These are phyloP conservation scores for Anser brachyrhynchus DNA, from an alignment of 2,113 vertebrate genomes.

Conservation along the genomic window DNA sequence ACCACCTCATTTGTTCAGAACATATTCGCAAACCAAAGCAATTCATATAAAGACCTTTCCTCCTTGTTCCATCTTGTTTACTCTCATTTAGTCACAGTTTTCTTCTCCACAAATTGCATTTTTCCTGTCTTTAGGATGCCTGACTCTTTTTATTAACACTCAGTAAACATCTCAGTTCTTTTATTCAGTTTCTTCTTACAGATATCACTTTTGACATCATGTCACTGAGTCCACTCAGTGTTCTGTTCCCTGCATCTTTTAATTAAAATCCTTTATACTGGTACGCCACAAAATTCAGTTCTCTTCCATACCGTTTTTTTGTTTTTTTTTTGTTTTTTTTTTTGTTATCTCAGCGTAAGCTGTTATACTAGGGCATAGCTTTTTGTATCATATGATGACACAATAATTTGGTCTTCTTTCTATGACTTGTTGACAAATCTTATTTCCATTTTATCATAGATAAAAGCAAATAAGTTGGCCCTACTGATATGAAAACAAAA, in stretches of 20 bases:
- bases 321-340: conserved; percentile 34
- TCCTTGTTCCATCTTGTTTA: conserved; percentile 14
- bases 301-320: conserved; percentile 24
- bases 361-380: conserved; percentile 38
- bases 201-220: not conserved
- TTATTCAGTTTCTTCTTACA: not conserved
- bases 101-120: not conserved
- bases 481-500: conserved; percentile 64
- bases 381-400: conserved; percentile 56
- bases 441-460: conserved; percentile 56
- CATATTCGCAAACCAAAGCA: conserved; percentile 30
- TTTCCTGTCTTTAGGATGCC: not conserved
- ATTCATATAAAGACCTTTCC: conserved; percentile 23
- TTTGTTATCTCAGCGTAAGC: conserved; percentile 31
- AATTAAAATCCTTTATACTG: not conserved
- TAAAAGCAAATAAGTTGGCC: conserved; percentile 52
- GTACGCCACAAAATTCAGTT: not conserved
- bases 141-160: not conserved
- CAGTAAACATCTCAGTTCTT: conserved; percentile 4
- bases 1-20: conserved; percentile 42
- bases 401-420: conserved; percentile 61
- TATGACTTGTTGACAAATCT: conserved; percentile 63
- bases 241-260: not conserved
- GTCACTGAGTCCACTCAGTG: not conserved
- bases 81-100: conserved; percentile 43